Evolutionary conservation across 2,888 invertebrate genomes (phyloP).

Genomic region (Hirtodrosophila cameraria): DNA sequence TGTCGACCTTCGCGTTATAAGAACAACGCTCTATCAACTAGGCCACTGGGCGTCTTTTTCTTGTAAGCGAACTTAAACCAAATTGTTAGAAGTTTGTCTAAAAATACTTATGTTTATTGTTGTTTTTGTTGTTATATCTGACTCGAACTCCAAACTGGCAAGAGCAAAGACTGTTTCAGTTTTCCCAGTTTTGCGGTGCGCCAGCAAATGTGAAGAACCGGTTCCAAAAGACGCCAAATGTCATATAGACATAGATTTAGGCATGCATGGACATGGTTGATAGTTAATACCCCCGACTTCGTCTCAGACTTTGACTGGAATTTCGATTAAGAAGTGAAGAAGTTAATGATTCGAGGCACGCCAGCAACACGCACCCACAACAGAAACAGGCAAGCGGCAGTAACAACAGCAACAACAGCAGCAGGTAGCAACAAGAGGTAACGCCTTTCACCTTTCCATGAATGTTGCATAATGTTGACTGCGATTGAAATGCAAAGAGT

Average conservation of each 20-base stretch:
- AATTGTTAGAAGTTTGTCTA: too few relatives aligned
- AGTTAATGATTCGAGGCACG: conserved; percentile 57
- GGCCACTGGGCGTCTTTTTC: too few relatives aligned
- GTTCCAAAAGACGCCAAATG: conserved; percentile 46
- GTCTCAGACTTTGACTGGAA: conserved; percentile 36
- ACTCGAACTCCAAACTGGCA: not conserved
- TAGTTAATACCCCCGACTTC: not conserved
- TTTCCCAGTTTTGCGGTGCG: conserved; percentile 11
- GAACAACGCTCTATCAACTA: too few relatives aligned
- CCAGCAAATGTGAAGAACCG: conserved; percentile 19
- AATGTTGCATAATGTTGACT: conserved; percentile 59
- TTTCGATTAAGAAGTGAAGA: conserved; percentile 50
- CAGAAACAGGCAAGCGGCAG: conserved; percentile 18
- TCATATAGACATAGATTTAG: conserved; percentile 48
- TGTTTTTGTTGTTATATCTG: not conserved
- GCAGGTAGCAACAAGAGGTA: conserved; percentile 14
- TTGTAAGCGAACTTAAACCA: too few relatives aligned
- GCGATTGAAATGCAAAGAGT: conserved; percentile 60
- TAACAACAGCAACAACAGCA: conserved; percentile 2
- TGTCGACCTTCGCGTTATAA: too few relatives aligned
- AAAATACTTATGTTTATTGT: not conserved
- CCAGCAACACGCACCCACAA: conserved; percentile 50
- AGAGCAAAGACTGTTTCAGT: conserved; percentile 6
- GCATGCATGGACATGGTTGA: conserved; percentile 9
- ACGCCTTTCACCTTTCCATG: conserved; percentile 71